Conservation (phyloP, 2,113 vertebrate genomes). For the Epinephelus lanceolatus region DNA sequence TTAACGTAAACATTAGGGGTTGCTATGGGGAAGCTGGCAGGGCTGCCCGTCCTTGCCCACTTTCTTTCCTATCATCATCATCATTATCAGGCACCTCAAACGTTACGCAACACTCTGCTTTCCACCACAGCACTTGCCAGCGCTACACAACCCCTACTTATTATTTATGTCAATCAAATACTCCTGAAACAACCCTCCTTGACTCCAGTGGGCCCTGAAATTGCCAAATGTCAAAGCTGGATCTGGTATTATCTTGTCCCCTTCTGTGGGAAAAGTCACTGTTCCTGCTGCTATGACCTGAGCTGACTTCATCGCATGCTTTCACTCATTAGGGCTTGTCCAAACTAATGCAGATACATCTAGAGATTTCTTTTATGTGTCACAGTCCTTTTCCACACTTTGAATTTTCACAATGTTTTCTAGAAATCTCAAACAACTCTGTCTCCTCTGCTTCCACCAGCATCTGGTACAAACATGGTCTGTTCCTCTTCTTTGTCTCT, state of each 20-base stretch:
- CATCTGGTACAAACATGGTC: conserved; percentile 53
- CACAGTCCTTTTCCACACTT: background rate
- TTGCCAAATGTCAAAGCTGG: background rate
- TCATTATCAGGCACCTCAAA: conserved; percentile 41
- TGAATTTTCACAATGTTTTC: conserved; percentile 19
- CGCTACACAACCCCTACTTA: background rate
- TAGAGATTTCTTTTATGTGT: conserved; percentile 17
- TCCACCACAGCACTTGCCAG: background rate
- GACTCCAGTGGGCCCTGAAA: background rate
- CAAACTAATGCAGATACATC: background rate
- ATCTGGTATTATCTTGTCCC: background rate
- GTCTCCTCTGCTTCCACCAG: background rate
- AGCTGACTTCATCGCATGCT: conserved; percentile 20
- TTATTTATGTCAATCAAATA: background rate
- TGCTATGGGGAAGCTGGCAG: conserved; percentile 36
- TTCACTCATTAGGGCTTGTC: background rate
- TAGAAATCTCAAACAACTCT: background rate
- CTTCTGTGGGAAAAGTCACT: background rate
- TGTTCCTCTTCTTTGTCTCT: background rate
- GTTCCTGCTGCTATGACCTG: background rate
- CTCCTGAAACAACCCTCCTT: background rate
- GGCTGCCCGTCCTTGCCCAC: background rate
- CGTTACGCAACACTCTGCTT: conserved; percentile 11
- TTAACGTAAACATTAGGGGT: conserved; percentile 52
- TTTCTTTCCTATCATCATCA: conserved; percentile 37